phyloP scores from a whole-genome alignment of 2,797 vertebrate species.

The Catharus ustulatus region DNA sequence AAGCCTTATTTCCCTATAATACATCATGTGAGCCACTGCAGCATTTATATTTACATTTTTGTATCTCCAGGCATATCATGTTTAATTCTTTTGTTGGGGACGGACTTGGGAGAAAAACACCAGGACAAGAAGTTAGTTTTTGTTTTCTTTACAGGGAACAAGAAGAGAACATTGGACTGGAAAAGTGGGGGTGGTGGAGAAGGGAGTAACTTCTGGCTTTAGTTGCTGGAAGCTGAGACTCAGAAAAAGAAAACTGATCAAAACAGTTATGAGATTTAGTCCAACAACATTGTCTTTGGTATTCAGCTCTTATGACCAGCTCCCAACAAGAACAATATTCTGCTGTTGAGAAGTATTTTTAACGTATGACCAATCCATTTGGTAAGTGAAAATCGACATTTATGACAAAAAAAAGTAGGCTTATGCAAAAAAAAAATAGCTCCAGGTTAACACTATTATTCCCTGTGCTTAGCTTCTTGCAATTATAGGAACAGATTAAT shows the following conservation, averaged over 20 bases:
- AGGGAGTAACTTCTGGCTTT: background rate
- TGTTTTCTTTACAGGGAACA: background rate
- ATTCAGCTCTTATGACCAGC: background rate
- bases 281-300: background rate
- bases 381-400: background rate
- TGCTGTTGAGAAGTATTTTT: constrained; percentile 6
- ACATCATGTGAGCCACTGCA: background rate
- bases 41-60: constrained; percentile 1
- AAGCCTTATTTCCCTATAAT: background rate
- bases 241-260: background rate
- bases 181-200: background rate
- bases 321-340: background rate
- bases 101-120: background rate
- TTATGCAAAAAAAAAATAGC: constrained; percentile 20
- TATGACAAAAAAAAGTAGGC: background rate
- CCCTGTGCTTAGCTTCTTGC: background rate
- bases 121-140: background rate
- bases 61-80: background rate
- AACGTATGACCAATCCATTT: background rate
- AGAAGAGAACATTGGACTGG: background rate
- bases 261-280: background rate
- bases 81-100: background rate
- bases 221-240: background rate
- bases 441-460: constrained; percentile 33
- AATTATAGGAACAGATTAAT: constrained; percentile 52